Base-by-base conservation (phyloP, 1,140 invertebrate species). In the Metaphire vulgaris region DNA sequence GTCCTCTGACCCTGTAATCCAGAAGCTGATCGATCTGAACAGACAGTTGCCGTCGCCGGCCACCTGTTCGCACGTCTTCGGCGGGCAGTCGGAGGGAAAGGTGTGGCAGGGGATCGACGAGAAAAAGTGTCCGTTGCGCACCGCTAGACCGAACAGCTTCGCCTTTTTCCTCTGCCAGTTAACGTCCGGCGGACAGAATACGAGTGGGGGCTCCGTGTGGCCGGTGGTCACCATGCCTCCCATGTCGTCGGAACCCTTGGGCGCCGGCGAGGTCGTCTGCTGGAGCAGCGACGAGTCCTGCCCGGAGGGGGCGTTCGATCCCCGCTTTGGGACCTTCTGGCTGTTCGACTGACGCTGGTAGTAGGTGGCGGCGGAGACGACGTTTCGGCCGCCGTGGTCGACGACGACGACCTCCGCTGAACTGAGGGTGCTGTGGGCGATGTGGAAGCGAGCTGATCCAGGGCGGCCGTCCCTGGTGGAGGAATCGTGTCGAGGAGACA, bases 1-100 rank as follows among this genome's bases (percentile, higher is more conserved):
- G 56, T 73, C 72, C 34, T 73, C 72, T 1, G 72, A 73, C 26
- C 72, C 72, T 31, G 72, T 73, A 26, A 73, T 41, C 72, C 72
- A 73, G 41, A 73, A 73, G 41, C 72, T 73, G 32, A 73, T 41
- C 26, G 72, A 33, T 26, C 72, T 33, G 34, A 73, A 73, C 2
- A 73, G 72, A 28, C 72, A 73, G 41, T 73, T 73, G 32, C 72
- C 72, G 26, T 73, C 72, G 15, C 72, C 72, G 28, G 72, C 32
- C 16, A 73, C 72, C 34, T 33, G 31, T 41, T 73, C 72, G 72
- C 72, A 73, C 2, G 32, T 31, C 34, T 73, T 73, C 16, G 72
- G 72, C 21, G 72, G 72, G 56, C 31, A 34, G 26, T 73, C 72
- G 16, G 41, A 28, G 2, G 72, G 32, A 34, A 73, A 34, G 28